Evolutionary conservation across 2,113 vertebrate genomes (phyloP).

Genomic region (Semicossyphus pulcher): DNA sequence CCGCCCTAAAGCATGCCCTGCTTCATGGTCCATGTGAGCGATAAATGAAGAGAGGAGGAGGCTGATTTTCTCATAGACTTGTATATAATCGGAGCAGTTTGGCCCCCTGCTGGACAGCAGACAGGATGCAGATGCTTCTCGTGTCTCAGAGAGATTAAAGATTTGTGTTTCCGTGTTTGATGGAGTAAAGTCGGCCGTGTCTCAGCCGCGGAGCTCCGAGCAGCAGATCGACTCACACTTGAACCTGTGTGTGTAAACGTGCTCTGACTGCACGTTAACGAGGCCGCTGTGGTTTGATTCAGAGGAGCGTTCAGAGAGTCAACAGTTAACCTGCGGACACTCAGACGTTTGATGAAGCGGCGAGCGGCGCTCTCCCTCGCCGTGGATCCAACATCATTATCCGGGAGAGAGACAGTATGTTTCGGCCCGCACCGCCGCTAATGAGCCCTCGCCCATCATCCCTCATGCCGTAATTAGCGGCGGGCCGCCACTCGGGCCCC

Average conservation of each 20-base stretch:
- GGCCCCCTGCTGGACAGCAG: too few relatives aligned
- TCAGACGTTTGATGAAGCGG: conserved; percentile 71
- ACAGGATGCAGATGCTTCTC: too few relatives aligned
- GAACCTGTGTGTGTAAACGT: neutral
- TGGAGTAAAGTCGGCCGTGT: too few relatives aligned
- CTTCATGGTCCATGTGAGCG: too few relatives aligned
- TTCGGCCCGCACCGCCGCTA: conserved; percentile 67
- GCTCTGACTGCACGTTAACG: conserved; percentile 18
- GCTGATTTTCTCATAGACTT: too few relatives aligned
- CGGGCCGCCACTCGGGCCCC: conserved; percentile 46
- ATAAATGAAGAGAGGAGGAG: too few relatives aligned
- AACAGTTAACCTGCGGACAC: conserved; percentile 73
- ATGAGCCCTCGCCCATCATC: conserved; percentile 81
- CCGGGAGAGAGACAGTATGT: conserved; percentile 78
- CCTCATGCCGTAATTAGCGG: conserved; percentile 81
- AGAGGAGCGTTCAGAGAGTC: conserved; percentile 38
- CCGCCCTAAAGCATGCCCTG: too few relatives aligned
- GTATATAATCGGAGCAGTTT: too few relatives aligned
- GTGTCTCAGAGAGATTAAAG: too few relatives aligned
- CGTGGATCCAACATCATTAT: conserved; percentile 81
- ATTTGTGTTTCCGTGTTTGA: too few relatives aligned
- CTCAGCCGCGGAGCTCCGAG: too few relatives aligned
- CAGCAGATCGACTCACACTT: too few relatives aligned
- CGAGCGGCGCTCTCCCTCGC: conserved; percentile 53
- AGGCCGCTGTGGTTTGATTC: conserved; percentile 18